A percentile compares a stretch with the other conserved stretches of the same genome.
Evolutionary conservation across 2,113 vertebrate genomes (phyloP).

Genomic region (Heterocephalus glaber): DNA sequence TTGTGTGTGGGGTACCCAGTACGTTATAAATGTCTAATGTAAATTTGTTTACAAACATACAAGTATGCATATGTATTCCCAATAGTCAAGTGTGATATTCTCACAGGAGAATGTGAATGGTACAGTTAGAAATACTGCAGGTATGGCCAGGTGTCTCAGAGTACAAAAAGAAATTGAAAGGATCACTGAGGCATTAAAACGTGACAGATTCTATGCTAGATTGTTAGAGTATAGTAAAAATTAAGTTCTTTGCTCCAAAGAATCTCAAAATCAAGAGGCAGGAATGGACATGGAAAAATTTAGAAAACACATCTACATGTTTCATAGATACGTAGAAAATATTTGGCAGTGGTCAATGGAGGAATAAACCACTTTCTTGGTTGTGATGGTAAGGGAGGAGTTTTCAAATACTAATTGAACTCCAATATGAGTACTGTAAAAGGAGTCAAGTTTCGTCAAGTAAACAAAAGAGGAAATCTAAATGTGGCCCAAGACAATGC

Average conservation of each 20-base stretch:
- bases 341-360: neutral
- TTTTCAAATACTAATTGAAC: neutral
- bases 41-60: neutral
- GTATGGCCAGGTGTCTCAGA: too few relatives aligned
- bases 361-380: too few relatives aligned
- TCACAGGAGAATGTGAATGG: neutral
- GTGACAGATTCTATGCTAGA: neutral
- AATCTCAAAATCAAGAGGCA: neutral
- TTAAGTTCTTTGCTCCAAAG: neutral
- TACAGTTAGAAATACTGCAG: neutral
- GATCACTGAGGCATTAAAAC: neutral
- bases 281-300: neutral
- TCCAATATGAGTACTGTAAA: neutral
- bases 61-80: neutral
- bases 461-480: neutral
- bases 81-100: neutral
- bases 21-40: neutral
- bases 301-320: neutral
- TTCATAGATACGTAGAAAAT: neutral
- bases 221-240: neutral
- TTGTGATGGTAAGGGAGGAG: neutral
- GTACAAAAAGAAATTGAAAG: neutral
- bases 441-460: neutral
- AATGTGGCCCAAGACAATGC: too few relatives aligned
- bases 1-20: accelerated